Base-by-base conservation (phyloP, 2,113 vertebrate genomes). In the Aptenodytes patagonicus region DNA sequence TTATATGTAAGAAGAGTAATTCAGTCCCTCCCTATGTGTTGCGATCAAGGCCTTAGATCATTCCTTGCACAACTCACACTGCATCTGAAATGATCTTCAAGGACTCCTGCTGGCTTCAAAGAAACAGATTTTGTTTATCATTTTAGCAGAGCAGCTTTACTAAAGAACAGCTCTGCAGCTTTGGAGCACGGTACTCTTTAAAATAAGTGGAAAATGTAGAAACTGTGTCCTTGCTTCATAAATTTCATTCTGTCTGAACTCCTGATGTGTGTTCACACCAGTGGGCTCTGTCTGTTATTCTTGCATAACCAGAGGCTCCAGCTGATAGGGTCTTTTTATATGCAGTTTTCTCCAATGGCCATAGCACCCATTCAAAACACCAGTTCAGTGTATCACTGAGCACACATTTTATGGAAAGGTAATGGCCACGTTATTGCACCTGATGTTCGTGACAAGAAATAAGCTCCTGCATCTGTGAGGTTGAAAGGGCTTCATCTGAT, bases 41-140 rank as follows among this genome's bases (percentile, higher is more conserved):
- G 69, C 92, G 91, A 95, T 96, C 95, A 93, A 96, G 94, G 89
- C 83, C 89, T 94, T 80, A 90, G 95, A 92, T 93, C 90, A 94
- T 94, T 95, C 78, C 70, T 93, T 90, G 93, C 93, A 91, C 91
- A 64, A 95, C 90, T 97, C 83, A 95, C 85, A 52, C 92, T 97
- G 96, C 93, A 97, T 96, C 90, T 89, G 46, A 97, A 95, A 96
- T 96, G 84, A 93, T 95, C 89, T 97, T 97, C 89, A 95, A 96
- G 95, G 95, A 97, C 92, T 97, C 96, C 89, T 96, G 92, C 95
- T 94, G 93, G 86, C 83, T 97, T 97, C 95, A 96, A 96, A 97
- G 97, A 96, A 95, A 96, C 96, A 97, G 95, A 96, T 97, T 97
- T 97, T 97, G 96, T 97, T 97, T 97, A 97, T 94, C 94, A 93